Evolutionary conservation across 2,113 vertebrate species (phyloP).

Genomic region (Poicephalus meyeri): DNA sequence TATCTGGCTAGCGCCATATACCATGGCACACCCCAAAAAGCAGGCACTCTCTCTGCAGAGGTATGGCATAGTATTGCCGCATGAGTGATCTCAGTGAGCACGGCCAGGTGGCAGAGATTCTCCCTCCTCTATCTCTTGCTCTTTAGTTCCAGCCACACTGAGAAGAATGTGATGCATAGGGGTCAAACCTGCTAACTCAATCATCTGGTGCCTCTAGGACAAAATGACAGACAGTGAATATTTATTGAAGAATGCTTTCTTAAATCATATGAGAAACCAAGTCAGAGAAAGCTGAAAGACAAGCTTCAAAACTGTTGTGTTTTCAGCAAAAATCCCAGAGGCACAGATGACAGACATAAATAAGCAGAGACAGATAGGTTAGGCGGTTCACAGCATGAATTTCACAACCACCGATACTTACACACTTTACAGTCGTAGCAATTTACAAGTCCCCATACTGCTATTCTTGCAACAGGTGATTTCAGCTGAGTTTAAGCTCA

Average conservation of each 20-base stretch:
- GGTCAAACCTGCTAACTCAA: not conserved
- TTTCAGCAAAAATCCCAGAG: not conserved
- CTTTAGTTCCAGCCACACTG: not conserved
- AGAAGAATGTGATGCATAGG: not conserved
- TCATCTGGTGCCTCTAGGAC: not conserved
- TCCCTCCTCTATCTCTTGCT: not conserved
- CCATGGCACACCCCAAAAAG: not conserved
- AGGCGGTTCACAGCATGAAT: not conserved
- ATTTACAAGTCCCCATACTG: conserved; percentile 13
- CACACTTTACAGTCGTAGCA: not conserved
- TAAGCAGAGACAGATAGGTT: not conserved
- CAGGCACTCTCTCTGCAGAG: rapidly evolving
- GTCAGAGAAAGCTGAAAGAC: not conserved
- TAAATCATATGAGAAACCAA: not conserved
- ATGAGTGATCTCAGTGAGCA: rapidly evolving
- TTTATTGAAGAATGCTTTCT: not conserved
- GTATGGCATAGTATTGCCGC: rapidly evolving
- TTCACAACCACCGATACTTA: not conserved
- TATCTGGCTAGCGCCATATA: rapidly evolving
- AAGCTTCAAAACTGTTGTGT: not conserved
- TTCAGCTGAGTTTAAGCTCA: not conserved
- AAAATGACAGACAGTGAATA: not conserved
- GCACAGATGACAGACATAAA: not conserved
- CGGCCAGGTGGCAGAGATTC: rapidly evolving
- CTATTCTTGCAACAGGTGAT: not conserved